These are phyloP conservation scores for Heteronetta atricapilla DNA, from an alignment of 2,113 vertebrate species.

Conservation along the genomic window DNA sequence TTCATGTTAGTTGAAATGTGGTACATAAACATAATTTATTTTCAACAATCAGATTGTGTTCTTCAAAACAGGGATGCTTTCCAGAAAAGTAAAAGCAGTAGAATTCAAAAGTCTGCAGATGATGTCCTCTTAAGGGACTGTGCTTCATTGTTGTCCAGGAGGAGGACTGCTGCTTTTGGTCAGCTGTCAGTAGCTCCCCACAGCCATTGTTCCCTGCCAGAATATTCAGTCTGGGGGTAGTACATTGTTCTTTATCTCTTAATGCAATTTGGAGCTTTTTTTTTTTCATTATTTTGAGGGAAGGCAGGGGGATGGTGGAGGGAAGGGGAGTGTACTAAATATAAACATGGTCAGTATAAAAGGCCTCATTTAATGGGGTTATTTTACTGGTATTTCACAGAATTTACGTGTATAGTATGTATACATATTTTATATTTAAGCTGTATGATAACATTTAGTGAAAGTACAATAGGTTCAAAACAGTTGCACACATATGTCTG, in stretches of 20 bases:
- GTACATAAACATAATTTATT: background rate
- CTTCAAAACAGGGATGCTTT: background rate
- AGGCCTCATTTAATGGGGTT: background rate
- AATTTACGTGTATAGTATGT: background rate
- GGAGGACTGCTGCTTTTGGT: background rate
- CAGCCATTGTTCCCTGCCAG: background rate
- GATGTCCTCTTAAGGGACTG: background rate
- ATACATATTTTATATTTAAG: background rate
- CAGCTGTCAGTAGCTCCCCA: background rate
- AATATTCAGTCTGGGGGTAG: background rate
- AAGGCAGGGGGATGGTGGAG: no score
- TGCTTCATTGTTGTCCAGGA: background rate
- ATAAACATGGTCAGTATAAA: background rate
- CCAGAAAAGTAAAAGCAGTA: background rate
- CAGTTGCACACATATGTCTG: slow-evolving; percentile 1
- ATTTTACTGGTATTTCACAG: background rate
- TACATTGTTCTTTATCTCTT: background rate
- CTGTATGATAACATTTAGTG: background rate
- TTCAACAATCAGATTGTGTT: background rate
- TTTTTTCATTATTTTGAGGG: no score
- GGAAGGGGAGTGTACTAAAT: background rate
- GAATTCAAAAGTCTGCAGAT: background rate
- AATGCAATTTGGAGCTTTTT: background rate
- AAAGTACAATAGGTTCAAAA: background rate
- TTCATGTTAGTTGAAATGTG: background rate